Percentiles rank a stretch among this genome's conserved stretches.
These are phyloP conservation scores for Phycodurus eques DNA, from an alignment of 2,113 vertebrate species.

Conservation along the genomic window DNA sequence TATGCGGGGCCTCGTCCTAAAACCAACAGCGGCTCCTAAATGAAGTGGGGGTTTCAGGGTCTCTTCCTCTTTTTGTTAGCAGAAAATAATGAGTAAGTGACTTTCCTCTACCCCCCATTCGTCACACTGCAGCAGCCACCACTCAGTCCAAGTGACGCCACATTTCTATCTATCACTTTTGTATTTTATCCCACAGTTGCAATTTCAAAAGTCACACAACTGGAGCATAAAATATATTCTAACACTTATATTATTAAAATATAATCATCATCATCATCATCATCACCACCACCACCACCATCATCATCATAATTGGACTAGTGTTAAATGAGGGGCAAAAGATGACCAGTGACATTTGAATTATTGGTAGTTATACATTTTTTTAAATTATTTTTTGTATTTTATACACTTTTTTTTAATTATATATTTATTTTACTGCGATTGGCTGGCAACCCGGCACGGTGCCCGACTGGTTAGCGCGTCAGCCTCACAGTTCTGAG, in stretches of 20 bases:
- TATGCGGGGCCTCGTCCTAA: constrained; percentile 68
- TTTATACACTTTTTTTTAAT: no score
- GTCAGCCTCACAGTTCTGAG: no score
- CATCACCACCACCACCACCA: no score
- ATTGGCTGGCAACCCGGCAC: no score
- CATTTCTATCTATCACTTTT: constrained; percentile 11
- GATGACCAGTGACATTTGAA: no score
- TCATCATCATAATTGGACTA: background rate
- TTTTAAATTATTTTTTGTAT: no score
- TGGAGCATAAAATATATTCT: background rate
- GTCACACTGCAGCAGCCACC: constrained; percentile 19
- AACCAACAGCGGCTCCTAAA: constrained; percentile 67
- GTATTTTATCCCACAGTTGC: background rate
- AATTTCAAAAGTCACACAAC: background rate
- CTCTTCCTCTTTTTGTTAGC: constrained; percentile 66
- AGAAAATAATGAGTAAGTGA: constrained; percentile 53
- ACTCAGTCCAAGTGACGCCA: constrained; percentile 30
- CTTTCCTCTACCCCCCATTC: constrained; percentile 35
- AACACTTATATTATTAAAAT: no score
- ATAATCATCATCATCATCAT: background rate
- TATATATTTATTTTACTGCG: no score
- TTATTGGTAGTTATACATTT: no score
- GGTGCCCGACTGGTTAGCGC: no score
- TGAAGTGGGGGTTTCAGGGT: constrained; percentile 59
- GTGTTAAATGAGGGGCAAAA: background rate